Conservation (phyloP, 2,888 invertebrate genomes). For the Trissoscelio sp. region DNA sequence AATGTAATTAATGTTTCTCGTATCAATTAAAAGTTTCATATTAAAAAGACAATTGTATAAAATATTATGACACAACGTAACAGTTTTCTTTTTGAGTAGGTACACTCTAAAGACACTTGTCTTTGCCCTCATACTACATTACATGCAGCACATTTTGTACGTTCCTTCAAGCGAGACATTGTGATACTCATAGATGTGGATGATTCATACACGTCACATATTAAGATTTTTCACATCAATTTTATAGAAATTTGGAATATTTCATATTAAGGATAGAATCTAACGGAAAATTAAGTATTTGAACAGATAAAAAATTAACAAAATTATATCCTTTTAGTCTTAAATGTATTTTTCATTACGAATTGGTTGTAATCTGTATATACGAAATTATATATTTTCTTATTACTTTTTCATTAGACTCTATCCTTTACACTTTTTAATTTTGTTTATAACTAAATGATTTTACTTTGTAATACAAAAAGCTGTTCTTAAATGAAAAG, state of each 20-base stretch:
- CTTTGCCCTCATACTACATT: conserved; percentile 62
- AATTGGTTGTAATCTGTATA: too few species aligned
- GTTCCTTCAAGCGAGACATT: conserved; percentile 80
- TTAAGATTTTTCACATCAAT: conserved; percentile 43
- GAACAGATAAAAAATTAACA: too few species aligned
- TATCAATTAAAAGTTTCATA: not conserved
- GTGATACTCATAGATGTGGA: conserved; percentile 78
- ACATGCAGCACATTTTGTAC: conserved; percentile 75
- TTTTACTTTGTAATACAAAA: too few species aligned
- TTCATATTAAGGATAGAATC: too few species aligned
- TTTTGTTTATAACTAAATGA: too few species aligned
- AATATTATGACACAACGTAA: conserved; percentile 1
- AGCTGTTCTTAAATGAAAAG: too few species aligned
- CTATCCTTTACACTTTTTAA: too few species aligned
- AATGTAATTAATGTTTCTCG: not conserved
- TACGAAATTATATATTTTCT: too few species aligned
- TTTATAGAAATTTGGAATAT: conserved; percentile 13
- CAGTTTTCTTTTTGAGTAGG: conserved; percentile 57
- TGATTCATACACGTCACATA: conserved; percentile 43
- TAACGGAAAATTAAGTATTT: too few species aligned
- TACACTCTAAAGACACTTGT: conserved; percentile 60
- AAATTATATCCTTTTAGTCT: too few species aligned
- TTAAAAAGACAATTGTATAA: not conserved
- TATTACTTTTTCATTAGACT: too few species aligned
- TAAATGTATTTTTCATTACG: too few species aligned